A percentile compares a stretch with the other conserved stretches of the same genome.
Evolutionary conservation across 1,140 invertebrate genomes (phyloP).

Genomic region (Gyrodactylus salaris): DNA sequence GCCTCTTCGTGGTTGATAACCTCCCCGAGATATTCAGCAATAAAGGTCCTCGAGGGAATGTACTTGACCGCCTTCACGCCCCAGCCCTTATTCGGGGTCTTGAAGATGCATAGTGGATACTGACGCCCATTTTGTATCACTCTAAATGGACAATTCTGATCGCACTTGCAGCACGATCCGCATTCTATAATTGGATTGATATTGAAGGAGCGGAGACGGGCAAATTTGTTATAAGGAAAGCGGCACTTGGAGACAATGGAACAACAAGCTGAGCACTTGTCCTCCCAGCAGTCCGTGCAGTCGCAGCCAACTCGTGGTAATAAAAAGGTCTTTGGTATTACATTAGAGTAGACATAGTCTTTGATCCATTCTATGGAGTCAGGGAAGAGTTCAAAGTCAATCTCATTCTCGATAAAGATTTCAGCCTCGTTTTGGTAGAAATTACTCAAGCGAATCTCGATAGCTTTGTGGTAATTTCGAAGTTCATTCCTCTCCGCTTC

Average conservation of each 20-base stretch:
- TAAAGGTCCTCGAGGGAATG: neutral
- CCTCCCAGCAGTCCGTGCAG: neutral
- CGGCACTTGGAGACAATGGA: neutral
- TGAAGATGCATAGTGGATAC: neutral
- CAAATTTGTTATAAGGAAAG: neutral
- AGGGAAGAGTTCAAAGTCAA: neutral
- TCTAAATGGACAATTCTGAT: conserved; percentile 1
- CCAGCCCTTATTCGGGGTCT: neutral
- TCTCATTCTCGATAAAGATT: neutral
- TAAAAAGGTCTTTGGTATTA: neutral
- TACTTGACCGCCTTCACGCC: neutral
- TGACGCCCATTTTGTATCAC: neutral
- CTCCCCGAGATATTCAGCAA: conserved; percentile 4
- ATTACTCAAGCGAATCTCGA: neutral
- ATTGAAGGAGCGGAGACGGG: neutral
- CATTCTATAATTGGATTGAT: neutral
- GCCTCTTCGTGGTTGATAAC: conserved; percentile 3
- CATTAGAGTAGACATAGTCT: neutral
- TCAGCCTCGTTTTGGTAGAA: neutral
- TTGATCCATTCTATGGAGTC: neutral
- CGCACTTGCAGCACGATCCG: neutral
- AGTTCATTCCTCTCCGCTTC: neutral
- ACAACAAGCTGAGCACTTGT: neutral
- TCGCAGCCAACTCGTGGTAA: neutral
- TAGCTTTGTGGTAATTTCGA: neutral